Percentiles rank a stretch among this genome's conserved stretches.
Conservation (phyloP, 2,113 vertebrate species). For the Cairina moschata region DNA sequence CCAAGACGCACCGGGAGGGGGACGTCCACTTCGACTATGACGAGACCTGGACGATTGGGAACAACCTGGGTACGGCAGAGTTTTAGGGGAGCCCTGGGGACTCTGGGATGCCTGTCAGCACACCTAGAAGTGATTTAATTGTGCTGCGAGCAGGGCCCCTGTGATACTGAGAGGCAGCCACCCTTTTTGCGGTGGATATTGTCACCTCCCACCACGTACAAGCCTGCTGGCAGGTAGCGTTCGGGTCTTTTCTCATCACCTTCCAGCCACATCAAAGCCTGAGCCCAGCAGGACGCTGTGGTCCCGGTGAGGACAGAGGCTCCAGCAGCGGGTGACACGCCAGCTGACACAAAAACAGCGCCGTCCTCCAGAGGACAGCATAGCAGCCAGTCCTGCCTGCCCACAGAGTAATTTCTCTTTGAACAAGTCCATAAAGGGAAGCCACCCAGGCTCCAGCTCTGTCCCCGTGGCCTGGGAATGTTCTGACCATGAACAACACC, state of each 20-base stretch:
- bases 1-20: slow-evolving; percentile 89
- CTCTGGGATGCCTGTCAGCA: neutral
- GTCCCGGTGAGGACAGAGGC: neutral
- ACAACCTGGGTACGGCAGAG: slow-evolving; percentile 83
- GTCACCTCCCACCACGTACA: neutral
- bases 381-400: neutral
- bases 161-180: neutral
- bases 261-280: neutral
- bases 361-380: neutral
- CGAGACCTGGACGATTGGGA: slow-evolving; percentile 92
- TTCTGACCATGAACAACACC: neutral
- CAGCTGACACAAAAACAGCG: neutral
- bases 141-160: neutral
- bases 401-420: neutral
- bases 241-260: neutral
- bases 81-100: neutral
- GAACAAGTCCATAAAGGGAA: slow-evolving; percentile 65
- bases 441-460: slow-evolving; percentile 6
- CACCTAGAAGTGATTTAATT: neutral
- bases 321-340: rapidly evolving
- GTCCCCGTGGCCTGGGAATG: slow-evolving; percentile 27
- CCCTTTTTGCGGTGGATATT: neutral
- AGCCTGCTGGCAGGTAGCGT: neutral
- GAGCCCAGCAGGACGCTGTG: neutral
- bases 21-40: slow-evolving; percentile 96